Evolutionary conservation across 2,113 vertebrate species (phyloP).

Genomic region (Rhombomys opimus): DNA sequence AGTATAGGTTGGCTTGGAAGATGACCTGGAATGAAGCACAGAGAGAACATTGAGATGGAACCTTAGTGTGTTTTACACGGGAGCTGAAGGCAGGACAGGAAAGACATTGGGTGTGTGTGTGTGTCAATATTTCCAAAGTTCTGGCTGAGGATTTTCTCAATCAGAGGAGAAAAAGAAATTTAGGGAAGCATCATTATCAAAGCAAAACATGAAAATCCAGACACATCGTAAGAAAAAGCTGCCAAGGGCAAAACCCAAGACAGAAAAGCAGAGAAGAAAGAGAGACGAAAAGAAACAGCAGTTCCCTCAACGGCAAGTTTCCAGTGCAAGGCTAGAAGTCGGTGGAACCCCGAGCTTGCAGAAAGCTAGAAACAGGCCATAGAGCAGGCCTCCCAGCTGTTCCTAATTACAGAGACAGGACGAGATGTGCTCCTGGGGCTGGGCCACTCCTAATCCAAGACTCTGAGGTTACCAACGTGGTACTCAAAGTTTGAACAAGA

Average conservation of each 20-base stretch:
- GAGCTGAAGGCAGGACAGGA: neutral
- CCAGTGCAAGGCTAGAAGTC: constrained; percentile 7
- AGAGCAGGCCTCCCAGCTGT: neutral
- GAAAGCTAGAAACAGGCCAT: neutral
- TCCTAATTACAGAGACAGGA: neutral
- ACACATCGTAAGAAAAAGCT: neutral
- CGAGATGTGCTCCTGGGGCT: neutral
- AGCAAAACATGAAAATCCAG: neutral
- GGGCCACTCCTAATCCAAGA: neutral
- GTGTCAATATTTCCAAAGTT: neutral
- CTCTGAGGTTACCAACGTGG: neutral
- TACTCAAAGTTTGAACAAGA: neutral
- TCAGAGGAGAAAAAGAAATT: constrained; percentile 18
- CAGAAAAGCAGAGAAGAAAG: neutral
- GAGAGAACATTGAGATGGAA: neutral
- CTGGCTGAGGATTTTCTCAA: neutral
- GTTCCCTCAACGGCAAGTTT: neutral
- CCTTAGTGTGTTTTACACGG: neutral
- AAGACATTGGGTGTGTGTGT: neutral
- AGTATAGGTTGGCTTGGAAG: neutral
- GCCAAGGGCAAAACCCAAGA: neutral
- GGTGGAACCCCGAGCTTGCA: neutral
- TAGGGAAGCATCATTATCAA: constrained; percentile 30
- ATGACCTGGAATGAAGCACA: neutral
- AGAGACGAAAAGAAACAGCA: neutral